These are phyloP conservation scores for Pantelozetes paolii DNA, from an alignment of 2,888 invertebrate species.

Conservation along the genomic window DNA sequence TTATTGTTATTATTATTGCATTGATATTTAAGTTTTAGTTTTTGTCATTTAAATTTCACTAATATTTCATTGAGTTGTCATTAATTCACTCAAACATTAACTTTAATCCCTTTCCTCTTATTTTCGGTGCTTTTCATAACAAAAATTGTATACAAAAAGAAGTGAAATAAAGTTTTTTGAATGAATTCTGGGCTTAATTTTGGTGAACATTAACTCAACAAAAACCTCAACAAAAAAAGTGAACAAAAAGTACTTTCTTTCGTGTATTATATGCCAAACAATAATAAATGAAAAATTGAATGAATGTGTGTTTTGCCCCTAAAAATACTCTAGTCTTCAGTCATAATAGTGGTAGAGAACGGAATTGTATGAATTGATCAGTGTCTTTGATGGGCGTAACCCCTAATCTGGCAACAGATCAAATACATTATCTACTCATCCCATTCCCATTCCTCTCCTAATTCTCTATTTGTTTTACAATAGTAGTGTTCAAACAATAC, in stretches of 20 bases:
- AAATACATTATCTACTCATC: slow-evolving; percentile 1
- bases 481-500: not conserved
- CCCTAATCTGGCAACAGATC: slow-evolving; percentile 27
- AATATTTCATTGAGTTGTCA: not conserved
- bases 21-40: not conserved
- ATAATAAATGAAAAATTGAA: not conserved
- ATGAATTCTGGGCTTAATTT: slow-evolving; percentile 1
- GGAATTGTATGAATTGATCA: not conserved
- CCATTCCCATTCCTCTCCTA: not conserved
- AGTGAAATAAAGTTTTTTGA: not conserved
- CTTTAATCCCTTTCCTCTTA: not conserved
- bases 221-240: no score
- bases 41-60: not conserved
- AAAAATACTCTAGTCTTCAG: not conserved
- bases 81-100: slow-evolving; percentile 1
- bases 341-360: not conserved
- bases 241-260: slow-evolving; percentile 21
- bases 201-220: not conserved
- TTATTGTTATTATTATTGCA: not conserved
- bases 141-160: not conserved
- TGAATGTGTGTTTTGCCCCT: slow-evolving; percentile 6
- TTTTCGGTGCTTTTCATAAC: not conserved
- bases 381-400: slow-evolving; percentile 18
- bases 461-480: not conserved
- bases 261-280: slow-evolving; percentile 1